Conservation (phyloP, 1,140 invertebrate genomes). For the Liolophura sinensis region DNA sequence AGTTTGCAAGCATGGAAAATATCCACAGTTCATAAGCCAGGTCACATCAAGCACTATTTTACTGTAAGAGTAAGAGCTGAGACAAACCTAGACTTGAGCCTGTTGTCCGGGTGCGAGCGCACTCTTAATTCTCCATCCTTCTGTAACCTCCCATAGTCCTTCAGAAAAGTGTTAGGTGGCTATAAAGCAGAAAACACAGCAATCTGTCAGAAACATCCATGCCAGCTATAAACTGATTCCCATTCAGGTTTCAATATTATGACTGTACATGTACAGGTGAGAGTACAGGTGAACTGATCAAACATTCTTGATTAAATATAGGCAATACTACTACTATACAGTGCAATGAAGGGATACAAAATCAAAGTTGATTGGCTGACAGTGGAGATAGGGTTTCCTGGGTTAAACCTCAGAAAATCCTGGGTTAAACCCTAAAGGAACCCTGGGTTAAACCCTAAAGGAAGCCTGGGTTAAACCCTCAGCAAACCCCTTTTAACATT, state of each 20-base stretch:
- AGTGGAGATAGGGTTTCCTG: too few relatives aligned
- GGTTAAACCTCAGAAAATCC: too few relatives aligned
- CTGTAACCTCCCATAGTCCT: slow-evolving; percentile 87
- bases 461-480: too few relatives aligned
- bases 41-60: slow-evolving; percentile 2
- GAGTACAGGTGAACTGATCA: too few relatives aligned
- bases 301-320: too few relatives aligned
- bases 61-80: not conserved
- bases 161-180: slow-evolving; percentile 76
- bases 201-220: not conserved
- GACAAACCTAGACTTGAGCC: slow-evolving; percentile 70
- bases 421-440: too few relatives aligned
- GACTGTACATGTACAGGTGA: too few relatives aligned
- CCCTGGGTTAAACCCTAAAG: too few relatives aligned
- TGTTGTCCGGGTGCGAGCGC: slow-evolving; percentile 84
- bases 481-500: not conserved
- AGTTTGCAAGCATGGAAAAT: slow-evolving; percentile 13
- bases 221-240: not conserved
- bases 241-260: too few relatives aligned
- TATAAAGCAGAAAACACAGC: slow-evolving; percentile 25
- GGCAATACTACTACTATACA: too few relatives aligned
- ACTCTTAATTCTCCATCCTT: slow-evolving; percentile 93
- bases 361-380: too few relatives aligned
- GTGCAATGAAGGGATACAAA: too few relatives aligned
- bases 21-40: not conserved